A percentile compares a stretch with the other conserved stretches of the same genome.
phyloP scores from a whole-genome alignment of 2,888 invertebrate genomes.

The Thumatha senex region DNA sequence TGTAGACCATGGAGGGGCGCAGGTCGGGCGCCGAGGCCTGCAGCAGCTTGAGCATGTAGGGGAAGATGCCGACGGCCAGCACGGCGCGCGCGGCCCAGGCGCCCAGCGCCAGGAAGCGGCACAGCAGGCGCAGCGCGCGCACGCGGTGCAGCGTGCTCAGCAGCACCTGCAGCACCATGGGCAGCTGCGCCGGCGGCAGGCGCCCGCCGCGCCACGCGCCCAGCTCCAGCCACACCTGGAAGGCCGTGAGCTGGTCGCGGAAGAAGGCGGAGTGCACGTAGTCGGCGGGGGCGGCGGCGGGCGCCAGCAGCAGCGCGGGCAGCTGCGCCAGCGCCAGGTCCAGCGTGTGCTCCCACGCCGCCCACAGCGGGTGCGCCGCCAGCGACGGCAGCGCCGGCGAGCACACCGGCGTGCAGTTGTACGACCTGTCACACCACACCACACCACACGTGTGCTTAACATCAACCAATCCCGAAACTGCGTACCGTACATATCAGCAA shows the following conservation, averaged over 20 bases:
- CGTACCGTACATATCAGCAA: too few relatives aligned
- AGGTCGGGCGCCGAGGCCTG: slow-evolving; percentile 97
- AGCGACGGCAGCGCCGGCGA: slow-evolving; percentile 96
- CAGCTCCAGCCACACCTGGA: slow-evolving; percentile 91
- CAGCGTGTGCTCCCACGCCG: slow-evolving; percentile 98
- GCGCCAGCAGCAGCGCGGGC: slow-evolving; percentile 88
- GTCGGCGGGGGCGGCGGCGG: slow-evolving; percentile 51
- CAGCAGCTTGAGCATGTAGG: slow-evolving; percentile 97
- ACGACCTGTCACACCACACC: slow-evolving; percentile 81
- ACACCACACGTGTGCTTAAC: background rate
- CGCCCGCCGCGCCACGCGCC: slow-evolving; percentile 82
- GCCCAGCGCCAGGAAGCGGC: slow-evolving; percentile 97
- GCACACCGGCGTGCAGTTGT: slow-evolving; percentile 98
- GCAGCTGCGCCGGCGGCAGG: slow-evolving; percentile 97
- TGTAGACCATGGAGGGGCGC: slow-evolving; percentile 96
- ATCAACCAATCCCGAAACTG: background rate
- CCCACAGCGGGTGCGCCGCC: slow-evolving; percentile 96
- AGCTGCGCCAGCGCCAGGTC: slow-evolving; percentile 97
- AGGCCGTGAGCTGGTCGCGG: slow-evolving; percentile 97
- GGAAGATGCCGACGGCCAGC: slow-evolving; percentile 98
- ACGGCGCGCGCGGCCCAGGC: slow-evolving; percentile 95
- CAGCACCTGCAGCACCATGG: slow-evolving; percentile 97
- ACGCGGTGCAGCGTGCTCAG: slow-evolving; percentile 91
- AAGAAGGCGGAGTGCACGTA: slow-evolving; percentile 95
- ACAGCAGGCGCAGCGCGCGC: slow-evolving; percentile 96